A percentile compares a stretch with the other conserved stretches of the same genome.
Evolutionary conservation across 23 tunicate species (phyloP).

Genomic region (Oikopleura vanhoeffeni): DNA sequence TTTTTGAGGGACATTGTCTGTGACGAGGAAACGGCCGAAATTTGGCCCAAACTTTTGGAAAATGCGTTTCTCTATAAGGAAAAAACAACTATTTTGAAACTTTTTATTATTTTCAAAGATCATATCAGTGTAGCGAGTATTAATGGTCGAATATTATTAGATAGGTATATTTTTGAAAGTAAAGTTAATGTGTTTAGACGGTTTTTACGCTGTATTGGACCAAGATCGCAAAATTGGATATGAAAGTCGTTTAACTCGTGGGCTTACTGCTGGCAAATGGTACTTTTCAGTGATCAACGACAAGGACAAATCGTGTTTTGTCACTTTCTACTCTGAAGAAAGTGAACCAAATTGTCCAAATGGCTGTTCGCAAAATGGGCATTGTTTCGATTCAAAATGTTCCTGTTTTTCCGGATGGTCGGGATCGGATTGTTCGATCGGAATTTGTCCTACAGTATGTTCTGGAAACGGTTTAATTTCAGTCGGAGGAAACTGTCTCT

Average conservation of each 20-base stretch:
- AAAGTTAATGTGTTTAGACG: background rate
- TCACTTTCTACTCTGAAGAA: background rate
- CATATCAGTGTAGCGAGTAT: no score
- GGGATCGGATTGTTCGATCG: background rate
- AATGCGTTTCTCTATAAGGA: no score
- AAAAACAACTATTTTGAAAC: no score
- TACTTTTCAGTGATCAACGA: background rate
- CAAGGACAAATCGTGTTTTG: background rate
- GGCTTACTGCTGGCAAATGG: background rate
- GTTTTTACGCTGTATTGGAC: background rate
- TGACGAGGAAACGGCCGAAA: no score
- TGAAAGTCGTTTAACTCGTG: background rate
- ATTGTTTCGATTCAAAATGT: background rate
- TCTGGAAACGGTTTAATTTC: background rate
- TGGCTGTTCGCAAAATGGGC: constrained; percentile 11
- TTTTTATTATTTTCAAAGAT: no score
- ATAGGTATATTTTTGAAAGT: no score
- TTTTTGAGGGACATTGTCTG: no score
- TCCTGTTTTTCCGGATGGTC: constrained; percentile 1
- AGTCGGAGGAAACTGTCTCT: background rate
- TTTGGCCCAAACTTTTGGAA: no score
- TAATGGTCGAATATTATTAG: no score
- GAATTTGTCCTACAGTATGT: background rate
- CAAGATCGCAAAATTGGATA: background rate
- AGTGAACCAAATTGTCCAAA: background rate